A percentile compares a stretch with the other conserved stretches of the same genome.
phyloP scores from a whole-genome alignment of 2,113 vertebrate genomes.

The Odocoileus virginianus region DNA sequence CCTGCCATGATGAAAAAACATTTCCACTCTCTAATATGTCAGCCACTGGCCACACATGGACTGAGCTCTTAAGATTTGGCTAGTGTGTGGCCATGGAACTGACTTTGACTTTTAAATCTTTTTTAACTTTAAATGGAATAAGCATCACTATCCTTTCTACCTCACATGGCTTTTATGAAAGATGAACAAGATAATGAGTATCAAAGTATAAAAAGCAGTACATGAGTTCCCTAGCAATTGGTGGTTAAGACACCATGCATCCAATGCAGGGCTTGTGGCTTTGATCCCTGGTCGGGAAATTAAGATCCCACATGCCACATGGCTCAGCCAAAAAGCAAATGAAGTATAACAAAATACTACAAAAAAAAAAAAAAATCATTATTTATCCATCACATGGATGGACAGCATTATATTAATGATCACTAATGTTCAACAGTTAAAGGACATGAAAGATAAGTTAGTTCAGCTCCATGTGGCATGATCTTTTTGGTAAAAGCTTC shows the following conservation, averaged over 20 bases:
- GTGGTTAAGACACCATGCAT: not conserved
- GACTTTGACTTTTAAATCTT: not conserved
- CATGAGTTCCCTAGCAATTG: not conserved
- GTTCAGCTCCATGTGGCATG: not conserved
- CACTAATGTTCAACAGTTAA: not conserved
- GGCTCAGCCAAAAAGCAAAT: not conserved
- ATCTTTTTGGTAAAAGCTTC: not conserved
- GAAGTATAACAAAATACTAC: not conserved
- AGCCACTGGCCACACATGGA: not conserved
- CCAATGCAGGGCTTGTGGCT: not conserved
- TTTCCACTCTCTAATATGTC: not conserved
- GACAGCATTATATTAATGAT: not conserved
- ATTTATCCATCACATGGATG: not conserved
- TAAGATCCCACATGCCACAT: not conserved
- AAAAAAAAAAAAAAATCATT: not conserved
- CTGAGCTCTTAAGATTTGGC: not conserved
- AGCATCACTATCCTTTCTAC: not conserved
- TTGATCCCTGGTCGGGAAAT: not conserved
- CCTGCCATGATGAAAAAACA: not conserved
- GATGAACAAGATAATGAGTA: not conserved
- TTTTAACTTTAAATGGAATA: not conserved
- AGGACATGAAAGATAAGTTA: not conserved
- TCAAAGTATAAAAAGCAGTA: not conserved
- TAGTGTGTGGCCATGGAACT: not conserved
- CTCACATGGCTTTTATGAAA: not conserved